phyloP scores from a whole-genome alignment of 2,113 vertebrate genomes.

The Nothobranchius furzeri region DNA sequence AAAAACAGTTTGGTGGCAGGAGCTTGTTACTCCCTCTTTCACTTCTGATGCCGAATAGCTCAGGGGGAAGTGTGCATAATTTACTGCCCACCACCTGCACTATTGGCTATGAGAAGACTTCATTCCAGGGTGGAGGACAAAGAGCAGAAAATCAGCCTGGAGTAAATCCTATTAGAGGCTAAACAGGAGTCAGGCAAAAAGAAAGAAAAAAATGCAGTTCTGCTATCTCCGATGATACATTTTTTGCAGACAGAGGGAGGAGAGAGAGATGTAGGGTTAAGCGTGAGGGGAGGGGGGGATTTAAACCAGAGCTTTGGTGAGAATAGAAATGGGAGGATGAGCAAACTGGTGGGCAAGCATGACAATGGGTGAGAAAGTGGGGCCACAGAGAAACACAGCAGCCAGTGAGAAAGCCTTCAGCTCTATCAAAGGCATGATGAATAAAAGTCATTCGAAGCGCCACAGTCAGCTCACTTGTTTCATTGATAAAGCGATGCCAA shows the following conservation, averaged over 20 bases:
- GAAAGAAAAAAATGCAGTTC: conserved; percentile 12
- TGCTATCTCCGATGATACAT: conserved; percentile 44
- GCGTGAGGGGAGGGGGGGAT: conserved; percentile 4
- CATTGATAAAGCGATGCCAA: conserved; percentile 59
- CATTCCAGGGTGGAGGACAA: conserved; percentile 61
- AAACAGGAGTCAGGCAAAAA: conserved; percentile 61
- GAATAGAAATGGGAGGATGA: conserved; percentile 25
- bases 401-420: conserved; percentile 27
- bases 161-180: conserved; percentile 71
- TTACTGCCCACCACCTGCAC: conserved; percentile 72
- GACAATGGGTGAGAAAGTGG: conserved; percentile 19
- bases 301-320: conserved; percentile 21
- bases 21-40: conserved; percentile 23
- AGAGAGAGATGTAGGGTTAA: conserved; percentile 4
- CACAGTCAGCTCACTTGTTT: conserved; percentile 39
- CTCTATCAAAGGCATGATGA: conserved; percentile 36
- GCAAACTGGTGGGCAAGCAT: conserved; percentile 32
- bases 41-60: conserved; percentile 50
- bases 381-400: conserved; percentile 23
- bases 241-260: conserved; percentile 25
- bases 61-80: conserved; percentile 67
- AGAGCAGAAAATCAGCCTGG: conserved; percentile 57
- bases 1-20: conserved; percentile 10
- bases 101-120: conserved; percentile 58
- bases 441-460: conserved; percentile 42